A percentile compares a stretch with the other conserved stretches of the same genome.
phyloP scores from a whole-genome alignment of 2,113 vertebrate species.

The Phyllopteryx taeniolatus region DNA sequence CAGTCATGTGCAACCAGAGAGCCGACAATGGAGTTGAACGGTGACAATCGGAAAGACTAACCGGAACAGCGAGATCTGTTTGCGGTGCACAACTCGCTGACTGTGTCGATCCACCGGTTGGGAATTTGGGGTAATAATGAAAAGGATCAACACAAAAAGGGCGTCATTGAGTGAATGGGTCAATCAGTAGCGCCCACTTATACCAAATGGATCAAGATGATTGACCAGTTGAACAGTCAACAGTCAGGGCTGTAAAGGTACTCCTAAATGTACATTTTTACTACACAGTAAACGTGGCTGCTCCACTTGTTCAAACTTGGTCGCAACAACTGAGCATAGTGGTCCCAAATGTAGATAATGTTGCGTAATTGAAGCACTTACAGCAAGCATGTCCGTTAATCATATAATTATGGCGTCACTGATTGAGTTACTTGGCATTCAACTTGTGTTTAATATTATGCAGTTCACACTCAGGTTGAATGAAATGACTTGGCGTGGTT shows the following conservation, averaged over 20 bases:
- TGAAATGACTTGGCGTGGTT: no score
- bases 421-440: background rate
- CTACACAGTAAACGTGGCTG: no score
- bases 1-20: constrained; percentile 39
- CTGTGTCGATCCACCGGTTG: background rate
- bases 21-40: constrained; percentile 45
- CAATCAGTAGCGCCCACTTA: no score
- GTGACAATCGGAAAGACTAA: constrained; percentile 5
- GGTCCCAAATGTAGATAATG: background rate
- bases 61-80: background rate
- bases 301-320: no score
- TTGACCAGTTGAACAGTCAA: background rate
- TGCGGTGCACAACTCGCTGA: background rate
- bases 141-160: background rate
- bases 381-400: background rate
- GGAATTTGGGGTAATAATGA: background rate
- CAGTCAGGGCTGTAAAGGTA: no score
- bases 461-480: no score
- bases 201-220: background rate
- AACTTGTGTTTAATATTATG: no score
- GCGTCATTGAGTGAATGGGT: no score
- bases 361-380: background rate
- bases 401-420: no score
- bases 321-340: background rate
- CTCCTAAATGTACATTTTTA: no score